Base-by-base conservation (phyloP, 2,888 invertebrate genomes). In the Orchestes rusci region DNA sequence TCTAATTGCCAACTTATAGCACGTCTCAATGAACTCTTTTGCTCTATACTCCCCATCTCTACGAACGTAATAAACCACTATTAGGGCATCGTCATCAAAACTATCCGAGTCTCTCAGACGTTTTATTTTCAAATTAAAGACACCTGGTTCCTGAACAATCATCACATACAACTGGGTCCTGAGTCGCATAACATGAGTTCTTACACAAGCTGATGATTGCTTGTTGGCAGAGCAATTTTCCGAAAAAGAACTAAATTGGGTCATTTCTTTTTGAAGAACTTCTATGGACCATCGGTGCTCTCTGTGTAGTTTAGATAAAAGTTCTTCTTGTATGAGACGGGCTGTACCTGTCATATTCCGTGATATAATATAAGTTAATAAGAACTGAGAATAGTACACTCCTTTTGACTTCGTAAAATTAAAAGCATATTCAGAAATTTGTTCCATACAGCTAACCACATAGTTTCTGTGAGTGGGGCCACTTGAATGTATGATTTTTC, bases 81-180 rank as follows among this genome's bases (percentile, higher is more conserved):
- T 40, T 3, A 46, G 13, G 1, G 50, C 50, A 36, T 47, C 42
- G 7, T 18, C 3, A n/a, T 35, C 43, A 35, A 36, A 49, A 35
- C 33, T 45, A 2, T 31, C 27, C 8, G 23, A 12, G 2, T 34
- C 13, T 7, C 23, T 18, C n/a, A 45, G 3, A 18, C 27, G n/a
- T 2, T 30, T 7, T 13, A 49, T 18, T 27, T 44, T 39, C n/a
- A 16, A 23, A 7, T 38, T 13, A 18, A 50, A 33, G 2, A 23
- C 19, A 15, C 37, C 38, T 1, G 40, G 12, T 18, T 29, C 20
- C 4, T 50, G 38, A 5, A 43, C 30, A 3, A 47, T 7, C n/a
- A 50, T 37, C 12, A 50, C 23, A 20, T 50, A 50, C 13, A 46
- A 28, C 8, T 40, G 29, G 7, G 43, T 40, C 28, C 40, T 39